A percentile compares a stretch with the other conserved stretches of the same genome.
Conservation (phyloP, 37 sponge, comb jelly and placozoan species). For the Geodia barretti region DNA sequence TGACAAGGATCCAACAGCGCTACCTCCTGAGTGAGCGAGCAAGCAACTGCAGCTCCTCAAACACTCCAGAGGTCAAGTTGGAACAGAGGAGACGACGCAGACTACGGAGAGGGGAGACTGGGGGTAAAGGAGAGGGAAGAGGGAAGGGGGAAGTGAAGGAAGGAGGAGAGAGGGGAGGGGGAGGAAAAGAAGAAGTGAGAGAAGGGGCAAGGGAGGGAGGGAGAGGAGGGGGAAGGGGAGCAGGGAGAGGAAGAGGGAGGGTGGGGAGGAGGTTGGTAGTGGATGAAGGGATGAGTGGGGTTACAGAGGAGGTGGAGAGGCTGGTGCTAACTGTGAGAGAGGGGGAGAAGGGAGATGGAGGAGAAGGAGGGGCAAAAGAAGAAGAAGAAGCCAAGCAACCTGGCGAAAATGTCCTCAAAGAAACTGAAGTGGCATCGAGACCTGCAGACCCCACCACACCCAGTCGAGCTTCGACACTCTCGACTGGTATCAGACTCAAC, state of each 20-base stretch:
- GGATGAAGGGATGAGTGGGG: background rate
- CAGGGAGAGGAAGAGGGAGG: background rate
- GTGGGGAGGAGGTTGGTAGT: background rate
- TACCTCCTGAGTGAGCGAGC: constrained; percentile 58
- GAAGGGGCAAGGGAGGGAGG: background rate
- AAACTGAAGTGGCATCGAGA: background rate
- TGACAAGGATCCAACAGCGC: constrained; percentile 54
- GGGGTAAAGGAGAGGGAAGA: background rate
- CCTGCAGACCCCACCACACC: background rate
- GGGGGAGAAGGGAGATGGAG: background rate
- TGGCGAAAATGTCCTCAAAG: background rate
- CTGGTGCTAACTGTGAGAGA: too few species aligned
- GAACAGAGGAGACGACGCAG: background rate
- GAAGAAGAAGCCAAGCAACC: background rate
- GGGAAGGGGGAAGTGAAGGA: background rate
- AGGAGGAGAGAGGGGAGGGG: background rate
- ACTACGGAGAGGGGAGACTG: background rate
- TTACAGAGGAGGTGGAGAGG: background rate
- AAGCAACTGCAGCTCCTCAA: constrained; percentile 29
- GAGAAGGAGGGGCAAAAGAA: background rate
- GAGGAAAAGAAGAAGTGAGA: background rate
- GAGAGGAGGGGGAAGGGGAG: background rate
- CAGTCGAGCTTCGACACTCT: background rate
- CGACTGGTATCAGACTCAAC: background rate
- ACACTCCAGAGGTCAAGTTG: constrained; percentile 18